Evolutionary conservation across 2,797 vertebrate species (phyloP), one percentile per base, ranked within the genome.

Genomic region (Labeo calbasu): DNA sequence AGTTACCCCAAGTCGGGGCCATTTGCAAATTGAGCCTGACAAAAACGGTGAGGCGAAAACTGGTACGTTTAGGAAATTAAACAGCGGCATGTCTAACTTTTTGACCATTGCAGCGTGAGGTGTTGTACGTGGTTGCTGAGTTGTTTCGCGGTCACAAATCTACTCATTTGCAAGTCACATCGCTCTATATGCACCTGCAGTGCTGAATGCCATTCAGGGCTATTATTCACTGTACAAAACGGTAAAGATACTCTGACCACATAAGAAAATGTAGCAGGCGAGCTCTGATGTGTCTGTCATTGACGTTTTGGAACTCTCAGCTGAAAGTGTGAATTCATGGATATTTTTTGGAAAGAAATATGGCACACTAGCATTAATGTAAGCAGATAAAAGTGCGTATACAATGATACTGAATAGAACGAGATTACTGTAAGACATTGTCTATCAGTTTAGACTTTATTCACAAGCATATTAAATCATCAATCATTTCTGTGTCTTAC

Each of bases 11-110:
- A 68, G 90, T 89, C 90, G 78, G 86, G 82, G 77, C 90, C 91
- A 88, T 93, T 93, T 93, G 91, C 91, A 95, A 93, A 93, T 92
- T 92, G 89, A 93, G 90, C 87, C 89, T 92, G 89, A 94, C 90
- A 90, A 93, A 93, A 92, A 88, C 75, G 86, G 78, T 79, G 68
- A 55, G 84, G 89, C 68, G 71, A 88, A 82, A 87, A 87, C 69
- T 84, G 65, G 4, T 80, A 81, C 65, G 25, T 89, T 89, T 90
- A n/a, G 76, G 61, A 88, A 89, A 88, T 87, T 90, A 91, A 88
- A 84, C 77, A 84, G 82, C 50, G 59, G 79, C 66, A 15, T 17
- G 53, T 85, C 55, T 80, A 83, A 77, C 59, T 73, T 78, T 79
- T 72, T 73, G 50, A 65, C 65, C 55, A 32, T 40, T 81, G 21